phyloP scores from a whole-genome alignment of 2,888 invertebrate genomes.

The Catocala fraxini region DNA sequence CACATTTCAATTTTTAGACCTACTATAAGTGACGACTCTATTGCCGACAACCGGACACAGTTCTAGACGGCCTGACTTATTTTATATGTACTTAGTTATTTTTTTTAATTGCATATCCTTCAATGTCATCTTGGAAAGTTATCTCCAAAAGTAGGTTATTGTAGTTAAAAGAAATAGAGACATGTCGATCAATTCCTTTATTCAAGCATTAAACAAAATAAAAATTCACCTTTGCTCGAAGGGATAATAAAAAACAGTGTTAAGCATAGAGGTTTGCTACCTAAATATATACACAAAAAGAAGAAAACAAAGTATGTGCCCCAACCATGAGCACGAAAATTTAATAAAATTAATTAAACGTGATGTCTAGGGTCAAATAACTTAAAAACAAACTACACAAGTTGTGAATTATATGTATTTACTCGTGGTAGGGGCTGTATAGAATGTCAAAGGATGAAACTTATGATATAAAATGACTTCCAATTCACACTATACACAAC shows the following conservation, averaged over 20 bases:
- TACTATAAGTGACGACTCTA: too few relatives aligned
- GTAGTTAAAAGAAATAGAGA: slow-evolving; percentile 7
- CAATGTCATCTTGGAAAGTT: too few relatives aligned
- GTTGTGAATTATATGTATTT: not conserved
- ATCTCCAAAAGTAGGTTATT: too few relatives aligned
- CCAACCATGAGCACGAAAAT: slow-evolving; percentile 38
- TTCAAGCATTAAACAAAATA: slow-evolving; percentile 73
- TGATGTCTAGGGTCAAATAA: slow-evolving; percentile 19
- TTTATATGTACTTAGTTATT: too few relatives aligned
- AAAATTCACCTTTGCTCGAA: slow-evolving; percentile 53
- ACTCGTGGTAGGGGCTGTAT: slow-evolving; percentile 34
- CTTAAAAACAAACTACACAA: not conserved
- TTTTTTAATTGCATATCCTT: too few relatives aligned
- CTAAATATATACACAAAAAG: slow-evolving; percentile 32
- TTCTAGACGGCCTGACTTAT: too few relatives aligned
- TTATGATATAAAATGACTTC: slow-evolving; percentile 54
- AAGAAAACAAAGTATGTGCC: slow-evolving; percentile 29
- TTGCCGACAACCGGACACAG: too few relatives aligned
- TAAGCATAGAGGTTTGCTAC: slow-evolving; percentile 42
- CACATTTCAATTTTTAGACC: too few relatives aligned
- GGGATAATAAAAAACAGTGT: slow-evolving; percentile 48
- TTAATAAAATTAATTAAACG: slow-evolving; percentile 16
- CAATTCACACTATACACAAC: slow-evolving; percentile 63
- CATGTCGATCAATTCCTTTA: slow-evolving; percentile 65
- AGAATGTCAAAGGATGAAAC: slow-evolving; percentile 45